Base-by-base conservation (phyloP, 2,888 invertebrate genomes). In the Bruchidius siliquastri region DNA sequence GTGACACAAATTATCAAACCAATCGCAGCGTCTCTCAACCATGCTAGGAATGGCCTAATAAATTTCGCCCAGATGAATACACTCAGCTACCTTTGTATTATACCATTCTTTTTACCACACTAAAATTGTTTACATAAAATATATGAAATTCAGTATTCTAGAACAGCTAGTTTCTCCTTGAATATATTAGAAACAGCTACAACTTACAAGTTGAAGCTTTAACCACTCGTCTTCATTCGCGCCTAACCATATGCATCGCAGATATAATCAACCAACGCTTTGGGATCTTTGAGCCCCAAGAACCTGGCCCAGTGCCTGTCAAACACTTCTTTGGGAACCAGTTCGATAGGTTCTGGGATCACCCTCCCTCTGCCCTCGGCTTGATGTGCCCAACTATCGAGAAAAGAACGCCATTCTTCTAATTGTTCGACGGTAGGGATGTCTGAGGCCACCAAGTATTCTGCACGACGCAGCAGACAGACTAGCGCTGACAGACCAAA, bases 401-500 rank as follows among this genome's bases (percentile, higher is more conserved):
- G 86, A 84, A 90, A 91, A 76, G 88, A 88, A 13, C 86, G 88
- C 90, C 90, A 90, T 30, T 83, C 84, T 22, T 77, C 79, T 69
- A 81, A 81, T 73, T 87, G 85, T 68, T 83, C 83, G 32, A 84
- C 84, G 3, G 80, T 81, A 6, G 80, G 81, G 30, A 83, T 82
- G 30, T 82, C 82, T 2, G 84, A 82, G 0, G 87, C 85, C 70
- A 87, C 86, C 22, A 89, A 79, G 74, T 85, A 85, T 78, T 89
- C 88, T 0, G 87, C 88, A 76, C 88, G 86, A 75, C 89, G 87
- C 66, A 90, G 83, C 81, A 90, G 85, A 72, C 87, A 86, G 13
- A 88, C 87, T 75, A 90, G 81, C 22, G 89, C 88, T 3, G 90
- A 90, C 49, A 90, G 86, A 21, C 90, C 90, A 80, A 90, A 89